phyloP scores from a whole-genome alignment of 2,888 invertebrate genomes.

The Meliscaeva auricollis region DNA sequence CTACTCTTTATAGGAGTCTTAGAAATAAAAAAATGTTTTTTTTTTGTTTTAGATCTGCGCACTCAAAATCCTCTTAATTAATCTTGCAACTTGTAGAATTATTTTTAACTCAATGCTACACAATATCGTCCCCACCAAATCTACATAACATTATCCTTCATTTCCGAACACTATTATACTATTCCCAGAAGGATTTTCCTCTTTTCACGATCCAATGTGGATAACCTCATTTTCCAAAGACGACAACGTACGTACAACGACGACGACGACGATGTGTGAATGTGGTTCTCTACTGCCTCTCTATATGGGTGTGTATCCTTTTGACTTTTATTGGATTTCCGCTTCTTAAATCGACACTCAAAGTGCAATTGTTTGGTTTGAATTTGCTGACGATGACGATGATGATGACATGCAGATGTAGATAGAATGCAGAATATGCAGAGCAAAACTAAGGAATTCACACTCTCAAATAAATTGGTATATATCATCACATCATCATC shows the following conservation, averaged over 20 bases:
- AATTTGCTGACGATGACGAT: slow-evolving; percentile 35
- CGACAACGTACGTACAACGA: background rate
- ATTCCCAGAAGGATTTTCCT: slow-evolving; percentile 14
- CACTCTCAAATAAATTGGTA: slow-evolving; percentile 24
- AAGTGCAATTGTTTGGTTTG: slow-evolving; percentile 31
- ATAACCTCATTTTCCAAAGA: slow-evolving; percentile 44
- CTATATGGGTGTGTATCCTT: background rate
- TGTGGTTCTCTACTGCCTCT: background rate
- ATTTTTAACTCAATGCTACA: slow-evolving; percentile 26
- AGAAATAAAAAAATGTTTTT: too few relatives aligned
- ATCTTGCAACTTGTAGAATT: slow-evolving; percentile 9
- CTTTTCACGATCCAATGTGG: slow-evolving; percentile 46
- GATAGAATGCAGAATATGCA: background rate
- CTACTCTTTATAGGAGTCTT: too few relatives aligned
- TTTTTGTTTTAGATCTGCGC: too few relatives aligned
- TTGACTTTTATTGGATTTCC: slow-evolving; percentile 52
- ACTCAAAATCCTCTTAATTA: slow-evolving; percentile 1
- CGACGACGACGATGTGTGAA: background rate
- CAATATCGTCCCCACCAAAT: slow-evolving; percentile 10
- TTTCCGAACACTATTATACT: background rate
- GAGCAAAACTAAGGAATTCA: slow-evolving; percentile 6
- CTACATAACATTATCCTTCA: slow-evolving; percentile 36
- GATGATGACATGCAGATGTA: slow-evolving; percentile 25
- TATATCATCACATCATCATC: slow-evolving; percentile 32
- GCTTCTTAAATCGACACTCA: slow-evolving; percentile 43